Conservation (phyloP, 2,888 invertebrate genomes). For the Caradrina clavipalpis region DNA sequence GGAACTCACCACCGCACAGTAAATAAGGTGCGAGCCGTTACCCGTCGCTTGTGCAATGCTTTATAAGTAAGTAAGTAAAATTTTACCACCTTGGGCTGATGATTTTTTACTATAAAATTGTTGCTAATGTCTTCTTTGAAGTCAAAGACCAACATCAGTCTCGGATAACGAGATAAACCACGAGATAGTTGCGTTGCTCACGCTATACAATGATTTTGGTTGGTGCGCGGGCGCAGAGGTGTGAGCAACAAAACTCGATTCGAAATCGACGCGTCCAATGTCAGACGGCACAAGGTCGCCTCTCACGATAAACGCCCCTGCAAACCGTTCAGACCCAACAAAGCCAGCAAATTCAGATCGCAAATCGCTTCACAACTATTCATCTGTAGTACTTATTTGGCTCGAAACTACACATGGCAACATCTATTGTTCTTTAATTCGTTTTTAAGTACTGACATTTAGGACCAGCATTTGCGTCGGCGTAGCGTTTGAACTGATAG, state of each 20-base stretch:
- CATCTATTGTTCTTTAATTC: constrained; percentile 70
- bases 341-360: constrained; percentile 69
- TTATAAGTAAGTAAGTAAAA: constrained; percentile 16
- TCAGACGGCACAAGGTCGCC: constrained; percentile 85
- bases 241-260: constrained; percentile 75
- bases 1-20: constrained; percentile 70
- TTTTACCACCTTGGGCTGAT: constrained; percentile 15
- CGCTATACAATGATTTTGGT: constrained; percentile 50
- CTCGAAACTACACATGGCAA: constrained; percentile 65
- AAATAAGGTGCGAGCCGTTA: constrained; percentile 64
- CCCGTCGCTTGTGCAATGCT: constrained; percentile 61
- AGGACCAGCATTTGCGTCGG: constrained; percentile 51
- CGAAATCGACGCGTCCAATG: constrained; percentile 85
- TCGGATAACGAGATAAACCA: constrained; percentile 30
- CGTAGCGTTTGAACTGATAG: constrained; percentile 44
- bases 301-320: constrained; percentile 82
- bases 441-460: constrained; percentile 68
- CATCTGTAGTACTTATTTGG: constrained; percentile 69
- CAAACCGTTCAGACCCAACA: constrained; percentile 67
- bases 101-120: constrained; percentile 27
- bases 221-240: constrained; percentile 74
- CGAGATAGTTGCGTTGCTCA: constrained; percentile 42
- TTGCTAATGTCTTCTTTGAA: constrained; percentile 33
- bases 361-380: constrained; percentile 67
- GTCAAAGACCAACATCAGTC: constrained; percentile 20